Evolutionary conservation across 2,797 vertebrate species (phyloP).

Genomic region (Acrocephalus scirpaceus): DNA sequence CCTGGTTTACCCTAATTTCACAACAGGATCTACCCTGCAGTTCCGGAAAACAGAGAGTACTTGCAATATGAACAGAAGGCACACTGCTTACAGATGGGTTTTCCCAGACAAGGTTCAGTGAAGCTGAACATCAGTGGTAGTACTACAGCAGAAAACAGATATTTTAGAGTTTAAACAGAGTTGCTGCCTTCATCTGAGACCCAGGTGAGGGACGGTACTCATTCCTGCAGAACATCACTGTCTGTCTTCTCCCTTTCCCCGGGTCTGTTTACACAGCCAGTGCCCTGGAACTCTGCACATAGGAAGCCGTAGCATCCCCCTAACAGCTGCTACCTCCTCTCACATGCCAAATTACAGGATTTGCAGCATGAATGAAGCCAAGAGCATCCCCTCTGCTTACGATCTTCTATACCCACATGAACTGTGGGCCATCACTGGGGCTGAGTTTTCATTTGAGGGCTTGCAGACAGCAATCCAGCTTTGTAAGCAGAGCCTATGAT

Average conservation of each 20-base stretch:
- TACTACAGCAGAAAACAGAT: slow-evolving; percentile 54
- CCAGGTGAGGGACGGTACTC: not conserved
- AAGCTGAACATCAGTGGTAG: slow-evolving; percentile 58
- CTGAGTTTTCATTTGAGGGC: not conserved
- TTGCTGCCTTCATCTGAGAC: not conserved
- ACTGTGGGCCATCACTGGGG: not conserved
- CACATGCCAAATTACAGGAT: not conserved
- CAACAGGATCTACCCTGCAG: slow-evolving; percentile 31
- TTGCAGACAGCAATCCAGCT: not conserved
- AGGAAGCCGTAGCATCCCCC: not conserved
- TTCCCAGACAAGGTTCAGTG: slow-evolving; percentile 58
- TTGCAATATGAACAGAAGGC: slow-evolving; percentile 16
- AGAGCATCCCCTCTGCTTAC: not conserved
- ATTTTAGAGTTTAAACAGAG: not conserved
- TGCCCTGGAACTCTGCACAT: not conserved
- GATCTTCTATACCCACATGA: not conserved
- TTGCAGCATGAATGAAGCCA: rapidly evolving
- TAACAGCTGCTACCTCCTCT: not conserved
- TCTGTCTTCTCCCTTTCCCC: not conserved
- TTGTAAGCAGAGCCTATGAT: rapidly evolving
- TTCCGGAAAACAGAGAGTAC: not conserved
- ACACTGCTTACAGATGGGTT: slow-evolving; percentile 42
- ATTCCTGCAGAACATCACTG: not conserved
- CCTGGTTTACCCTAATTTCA: slow-evolving; percentile 34
- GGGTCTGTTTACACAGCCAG: not conserved